Evolutionary conservation across 2,113 vertebrate genomes (phyloP).

Genomic region (Tamias sibiricus): DNA sequence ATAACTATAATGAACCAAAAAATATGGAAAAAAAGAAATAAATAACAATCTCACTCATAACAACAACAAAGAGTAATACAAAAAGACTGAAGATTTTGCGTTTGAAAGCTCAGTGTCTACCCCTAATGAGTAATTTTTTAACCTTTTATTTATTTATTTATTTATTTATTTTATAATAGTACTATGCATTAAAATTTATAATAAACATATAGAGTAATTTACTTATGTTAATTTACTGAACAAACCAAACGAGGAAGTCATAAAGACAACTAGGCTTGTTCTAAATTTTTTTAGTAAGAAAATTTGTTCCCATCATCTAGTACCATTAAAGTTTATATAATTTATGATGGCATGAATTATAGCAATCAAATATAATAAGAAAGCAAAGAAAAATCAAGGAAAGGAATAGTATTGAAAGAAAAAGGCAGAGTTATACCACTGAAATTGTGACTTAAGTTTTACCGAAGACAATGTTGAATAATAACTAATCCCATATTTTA

Average conservation of each 20-base stretch:
- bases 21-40: too few species aligned
- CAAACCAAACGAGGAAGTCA: background rate
- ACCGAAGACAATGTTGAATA: background rate
- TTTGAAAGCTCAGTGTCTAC: background rate
- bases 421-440: background rate
- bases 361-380: background rate
- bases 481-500: background rate
- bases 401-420: background rate
- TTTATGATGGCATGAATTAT: background rate
- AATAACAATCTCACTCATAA: too few species aligned
- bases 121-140: too few species aligned
- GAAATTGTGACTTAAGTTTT: background rate
- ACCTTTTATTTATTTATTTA: too few species aligned
- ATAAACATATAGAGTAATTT: too few species aligned
- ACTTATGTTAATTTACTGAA: background rate
- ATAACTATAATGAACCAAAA: too few species aligned
- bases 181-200: too few species aligned
- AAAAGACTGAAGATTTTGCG: background rate
- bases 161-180: too few species aligned
- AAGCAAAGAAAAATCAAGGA: background rate
- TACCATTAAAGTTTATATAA: background rate
- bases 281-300: background rate
- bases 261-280: background rate
- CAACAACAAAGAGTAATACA: background rate
- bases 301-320: background rate